Percentiles rank a stretch among this genome's conserved stretches.
Evolutionary conservation across 2,113 vertebrate species (phyloP).

Genomic region (human (Homo sapiens)): GRCh38 chr11:75728001-75728500

Average conservation of each 20-base stretch:
- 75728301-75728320: background rate
- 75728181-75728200: background rate
- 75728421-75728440: background rate
- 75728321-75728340: background rate
- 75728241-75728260: background rate
- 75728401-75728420: background rate
- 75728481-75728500: background rate
- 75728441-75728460: background rate
- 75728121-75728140: constrained; percentile 90
- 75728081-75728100: constrained; percentile 88
- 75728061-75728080: constrained; percentile 92
- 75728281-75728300: background rate
- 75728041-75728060: constrained; percentile 91
- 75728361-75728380: background rate
- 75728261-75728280: background rate
- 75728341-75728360: background rate
- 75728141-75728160: constrained; percentile 84
- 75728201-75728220: background rate
- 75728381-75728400: background rate
- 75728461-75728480: background rate
- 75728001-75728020: constrained; percentile 82
- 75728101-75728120: constrained; percentile 94
- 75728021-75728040: constrained; percentile 86
- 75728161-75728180: background rate
- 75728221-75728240: background rate